A percentile compares a stretch with the other conserved stretches of the same genome.
Conservation (phyloP, 2,797 vertebrate genomes). For the Cephalopachus bancanus region DNA sequence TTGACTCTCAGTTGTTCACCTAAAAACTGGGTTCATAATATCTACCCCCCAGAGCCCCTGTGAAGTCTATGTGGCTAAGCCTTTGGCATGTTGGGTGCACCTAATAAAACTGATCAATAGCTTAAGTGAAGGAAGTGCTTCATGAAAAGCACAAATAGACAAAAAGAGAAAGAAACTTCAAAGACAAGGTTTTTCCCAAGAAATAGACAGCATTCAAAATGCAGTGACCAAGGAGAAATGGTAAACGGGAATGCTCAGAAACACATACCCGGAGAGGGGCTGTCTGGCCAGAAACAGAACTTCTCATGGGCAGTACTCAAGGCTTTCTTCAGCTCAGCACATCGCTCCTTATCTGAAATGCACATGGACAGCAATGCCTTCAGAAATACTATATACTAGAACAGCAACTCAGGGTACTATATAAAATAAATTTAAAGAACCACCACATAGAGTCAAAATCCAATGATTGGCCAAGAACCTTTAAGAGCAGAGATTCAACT, state of each 20-base stretch:
- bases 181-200: conserved; percentile 38
- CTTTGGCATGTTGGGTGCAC: background rate
- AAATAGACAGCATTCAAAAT: conserved; percentile 25
- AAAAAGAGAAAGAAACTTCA: conserved; percentile 31
- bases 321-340: conserved; percentile 92
- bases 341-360: conserved; percentile 93
- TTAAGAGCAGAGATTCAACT: background rate
- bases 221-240: background rate
- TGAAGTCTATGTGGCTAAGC: background rate
- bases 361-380: conserved; percentile 49
- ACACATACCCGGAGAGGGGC: conserved; percentile 95
- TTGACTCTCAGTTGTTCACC: conserved; percentile 51
- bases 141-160: conserved; percentile 55
- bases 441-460: conserved; percentile 2
- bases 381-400: background rate
- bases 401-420: too few relatives aligned
- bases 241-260: background rate
- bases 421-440: background rate
- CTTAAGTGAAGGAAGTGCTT: conserved; percentile 34
- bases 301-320: conserved; percentile 96
- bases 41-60: background rate
- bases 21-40: background rate
- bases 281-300: conserved; percentile 98
- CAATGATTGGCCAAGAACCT: background rate
- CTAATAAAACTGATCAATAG: conserved; percentile 33